A percentile compares a stretch with the other conserved stretches of the same genome.
Conservation (phyloP, 2,797 vertebrate genomes). For the Acestrorhynchus altus region DNA sequence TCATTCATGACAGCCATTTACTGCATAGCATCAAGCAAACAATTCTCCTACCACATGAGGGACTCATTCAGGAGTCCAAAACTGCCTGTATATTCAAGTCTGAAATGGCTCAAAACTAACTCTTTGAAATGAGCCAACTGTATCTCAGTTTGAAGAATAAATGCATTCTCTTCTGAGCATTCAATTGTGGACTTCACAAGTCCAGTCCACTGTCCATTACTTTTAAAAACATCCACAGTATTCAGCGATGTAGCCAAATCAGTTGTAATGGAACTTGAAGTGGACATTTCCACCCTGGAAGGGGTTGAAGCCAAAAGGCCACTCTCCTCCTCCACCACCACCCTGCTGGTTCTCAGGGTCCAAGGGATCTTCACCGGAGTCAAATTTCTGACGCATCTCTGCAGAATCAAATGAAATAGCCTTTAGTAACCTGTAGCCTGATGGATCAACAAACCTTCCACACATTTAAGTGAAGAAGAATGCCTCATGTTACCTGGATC, state of each 20-base stretch:
- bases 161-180: conserved; percentile 19
- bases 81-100: conserved; percentile 39
- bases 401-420: neutral
- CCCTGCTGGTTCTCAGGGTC: conserved; percentile 86
- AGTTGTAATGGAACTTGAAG: conserved; percentile 88
- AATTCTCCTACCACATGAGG: conserved; percentile 3
- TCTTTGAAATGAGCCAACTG: conserved; percentile 25
- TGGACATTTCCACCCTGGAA: conserved; percentile 85
- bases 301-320: conserved; percentile 86
- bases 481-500: conserved; percentile 80
- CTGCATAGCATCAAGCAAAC: conserved; percentile 26
- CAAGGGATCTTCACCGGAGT: conserved; percentile 84
- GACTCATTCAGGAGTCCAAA: conserved; percentile 42
- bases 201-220: conserved; percentile 46
- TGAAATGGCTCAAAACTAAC: conserved; percentile 14
- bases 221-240: conserved; percentile 13
- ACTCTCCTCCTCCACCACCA: conserved; percentile 75
- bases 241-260: conserved; percentile 43
- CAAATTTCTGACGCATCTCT: conserved; percentile 90
- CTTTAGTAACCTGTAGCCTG: neutral
- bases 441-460: neutral
- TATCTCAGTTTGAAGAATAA: conserved; percentile 48
- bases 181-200: conserved; percentile 15
- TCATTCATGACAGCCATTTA: conserved; percentile 31
- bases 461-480: neutral